A percentile compares a stretch with the other conserved stretches of the same genome.
These are phyloP conservation scores for Zoanthus sociatus DNA, from an alignment of 92 coral and sea anemone genomes.

Conservation along the genomic window DNA sequence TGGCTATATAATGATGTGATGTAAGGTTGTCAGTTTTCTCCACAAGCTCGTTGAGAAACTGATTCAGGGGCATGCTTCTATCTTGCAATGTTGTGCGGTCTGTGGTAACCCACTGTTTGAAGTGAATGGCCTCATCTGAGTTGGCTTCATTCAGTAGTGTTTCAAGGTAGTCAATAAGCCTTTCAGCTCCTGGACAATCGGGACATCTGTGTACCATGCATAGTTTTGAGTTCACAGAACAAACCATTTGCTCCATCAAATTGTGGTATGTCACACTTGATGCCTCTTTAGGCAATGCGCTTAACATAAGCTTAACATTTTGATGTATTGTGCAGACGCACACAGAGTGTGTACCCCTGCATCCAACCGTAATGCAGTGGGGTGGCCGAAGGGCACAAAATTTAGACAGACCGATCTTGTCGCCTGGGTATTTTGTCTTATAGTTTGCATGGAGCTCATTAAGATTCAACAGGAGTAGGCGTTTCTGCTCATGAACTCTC, in stretches of 20 bases:
- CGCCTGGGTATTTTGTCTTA: no score
- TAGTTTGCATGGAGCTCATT: no score
- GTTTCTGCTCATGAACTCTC: no score
- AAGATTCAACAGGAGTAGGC: no score
- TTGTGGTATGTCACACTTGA: background rate
- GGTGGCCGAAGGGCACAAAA: no score
- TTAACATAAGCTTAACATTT: no score
- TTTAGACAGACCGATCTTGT: no score
- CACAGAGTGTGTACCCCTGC: no score
- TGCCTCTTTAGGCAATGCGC: no score
- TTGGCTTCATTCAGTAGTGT: background rate
- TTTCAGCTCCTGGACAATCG: background rate
- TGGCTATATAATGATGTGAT: background rate
- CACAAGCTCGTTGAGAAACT: background rate
- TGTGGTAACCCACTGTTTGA: background rate
- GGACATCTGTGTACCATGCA: background rate
- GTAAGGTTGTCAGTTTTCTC: background rate
- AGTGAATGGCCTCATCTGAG: background rate
- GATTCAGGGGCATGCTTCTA: background rate
- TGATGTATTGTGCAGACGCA: no score
- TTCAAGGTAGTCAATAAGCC: background rate
- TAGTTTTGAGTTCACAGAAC: no score
- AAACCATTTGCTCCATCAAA: background rate
- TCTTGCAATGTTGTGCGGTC: background rate
- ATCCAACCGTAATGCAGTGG: no score